Conservation (phyloP, 2,113 vertebrate species). For the Abramis brama region DNA sequence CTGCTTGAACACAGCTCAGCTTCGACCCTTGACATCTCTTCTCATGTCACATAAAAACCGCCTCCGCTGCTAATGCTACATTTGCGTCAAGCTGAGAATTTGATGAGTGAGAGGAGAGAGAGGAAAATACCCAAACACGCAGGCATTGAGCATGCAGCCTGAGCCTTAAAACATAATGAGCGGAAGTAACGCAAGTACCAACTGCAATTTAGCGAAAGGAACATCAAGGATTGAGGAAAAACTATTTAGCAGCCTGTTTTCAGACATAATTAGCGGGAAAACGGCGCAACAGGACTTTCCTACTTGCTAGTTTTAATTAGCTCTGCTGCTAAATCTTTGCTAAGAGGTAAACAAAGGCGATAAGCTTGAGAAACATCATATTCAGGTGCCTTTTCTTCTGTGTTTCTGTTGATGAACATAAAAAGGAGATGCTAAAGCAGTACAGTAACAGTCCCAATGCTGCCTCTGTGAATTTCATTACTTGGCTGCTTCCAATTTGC, state of each 20-base stretch:
- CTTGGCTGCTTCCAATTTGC: conserved; percentile 43
- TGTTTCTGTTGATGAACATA: conserved; percentile 36
- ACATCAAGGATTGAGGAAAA: conserved; percentile 73
- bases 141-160: conserved; percentile 56
- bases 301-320: conserved; percentile 75
- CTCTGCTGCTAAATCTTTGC: conserved; percentile 69
- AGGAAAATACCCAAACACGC: conserved; percentile 55
- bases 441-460: conserved; percentile 33
- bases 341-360: conserved; percentile 76
- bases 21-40: conserved; percentile 27
- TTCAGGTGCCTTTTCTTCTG: conserved; percentile 48
- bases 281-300: conserved; percentile 72
- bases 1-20: conserved; percentile 20
- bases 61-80: conserved; percentile 14
- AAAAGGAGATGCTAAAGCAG: conserved; percentile 29
- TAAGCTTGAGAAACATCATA: conserved; percentile 55
- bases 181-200: conserved; percentile 62
- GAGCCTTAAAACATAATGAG: conserved; percentile 76
- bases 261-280: conserved; percentile 79
- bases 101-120: conserved; percentile 33
- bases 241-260: conserved; percentile 74
- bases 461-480: conserved; percentile 36
- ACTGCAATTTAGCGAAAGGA: conserved; percentile 71
- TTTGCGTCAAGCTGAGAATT: conserved; percentile 24
- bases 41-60: neutral